Percentiles rank a stretch among this genome's conserved stretches.
phyloP scores from a whole-genome alignment of 2,888 invertebrate species.

The Portevinia maculata region DNA sequence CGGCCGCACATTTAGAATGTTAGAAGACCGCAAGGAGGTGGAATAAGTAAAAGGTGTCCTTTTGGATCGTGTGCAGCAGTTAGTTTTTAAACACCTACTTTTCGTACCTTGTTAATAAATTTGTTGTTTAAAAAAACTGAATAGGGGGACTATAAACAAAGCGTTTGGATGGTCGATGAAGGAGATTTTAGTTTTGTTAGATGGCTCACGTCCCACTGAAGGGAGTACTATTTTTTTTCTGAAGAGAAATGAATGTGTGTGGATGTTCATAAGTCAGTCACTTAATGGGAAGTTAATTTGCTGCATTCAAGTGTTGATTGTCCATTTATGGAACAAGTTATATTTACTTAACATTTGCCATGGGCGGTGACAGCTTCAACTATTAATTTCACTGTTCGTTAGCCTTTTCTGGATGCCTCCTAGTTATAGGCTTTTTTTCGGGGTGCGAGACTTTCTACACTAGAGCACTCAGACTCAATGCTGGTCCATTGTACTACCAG shows the following conservation, averaged over 20 bases:
- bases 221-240: background rate
- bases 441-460: no score
- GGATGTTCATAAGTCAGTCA: background rate
- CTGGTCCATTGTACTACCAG: no score
- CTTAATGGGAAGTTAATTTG: background rate
- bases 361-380: no score
- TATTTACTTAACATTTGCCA: no score
- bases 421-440: no score
- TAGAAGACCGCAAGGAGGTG: slow-evolving; percentile 23
- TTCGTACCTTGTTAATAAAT: slow-evolving; percentile 56
- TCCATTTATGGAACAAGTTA: no score
- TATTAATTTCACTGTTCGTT: no score
- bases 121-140: slow-evolving; percentile 28
- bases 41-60: slow-evolving; percentile 37
- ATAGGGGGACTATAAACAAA: slow-evolving; percentile 14
- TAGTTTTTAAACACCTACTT: slow-evolving; percentile 59
- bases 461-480: no score
- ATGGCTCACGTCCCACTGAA: slow-evolving; percentile 11
- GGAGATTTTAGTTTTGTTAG: slow-evolving; percentile 6
- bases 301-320: no score
- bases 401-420: no score
- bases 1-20: slow-evolving; percentile 57
- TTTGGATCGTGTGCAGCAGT: slow-evolving; percentile 47
- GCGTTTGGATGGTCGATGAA: background rate
- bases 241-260: background rate